phyloP scores from a whole-genome alignment of 2,797 vertebrate genomes.

The Phylloscopus collybita region DNA sequence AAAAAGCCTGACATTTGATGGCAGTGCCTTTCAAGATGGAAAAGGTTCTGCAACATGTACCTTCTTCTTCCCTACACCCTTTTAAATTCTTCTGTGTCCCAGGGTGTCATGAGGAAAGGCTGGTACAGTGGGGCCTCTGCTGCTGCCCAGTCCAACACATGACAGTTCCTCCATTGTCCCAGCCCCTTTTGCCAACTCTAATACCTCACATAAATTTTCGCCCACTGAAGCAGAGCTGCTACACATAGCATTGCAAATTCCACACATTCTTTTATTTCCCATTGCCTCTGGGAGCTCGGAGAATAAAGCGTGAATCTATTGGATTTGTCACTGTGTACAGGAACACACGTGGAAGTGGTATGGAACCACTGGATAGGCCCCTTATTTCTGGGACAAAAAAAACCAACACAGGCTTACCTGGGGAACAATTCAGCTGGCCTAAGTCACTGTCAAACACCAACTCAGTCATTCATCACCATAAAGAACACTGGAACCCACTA shows the following conservation, averaged over 20 bases:
- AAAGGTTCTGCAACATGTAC: neutral
- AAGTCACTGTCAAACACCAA: neutral
- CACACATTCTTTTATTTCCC: slow-evolving; percentile 21
- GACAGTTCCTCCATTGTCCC: slow-evolving; percentile 4
- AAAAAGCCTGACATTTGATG: neutral
- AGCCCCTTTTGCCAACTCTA: slow-evolving; percentile 20
- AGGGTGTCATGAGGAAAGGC: neutral
- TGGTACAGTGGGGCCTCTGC: neutral
- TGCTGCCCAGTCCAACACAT: neutral
- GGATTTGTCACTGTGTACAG: neutral
- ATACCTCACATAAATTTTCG: slow-evolving; percentile 41
- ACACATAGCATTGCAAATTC: slow-evolving; percentile 58
- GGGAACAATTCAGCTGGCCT: neutral
- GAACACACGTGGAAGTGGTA: neutral
- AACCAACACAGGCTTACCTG: neutral
- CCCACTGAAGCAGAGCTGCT: slow-evolving; percentile 55
- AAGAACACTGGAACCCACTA: neutral
- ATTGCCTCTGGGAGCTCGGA: neutral
- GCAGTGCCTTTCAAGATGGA: neutral
- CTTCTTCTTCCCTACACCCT: neutral
- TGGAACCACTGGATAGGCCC: neutral
- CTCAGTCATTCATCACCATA: neutral
- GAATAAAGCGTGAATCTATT: neutral
- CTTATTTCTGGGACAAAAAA: neutral
- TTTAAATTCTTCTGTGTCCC: neutral